Evolutionary conservation across 2,113 vertebrate species (phyloP), one percentile per base, ranked within the genome.

Genomic region (Orycteropus afer): DNA sequence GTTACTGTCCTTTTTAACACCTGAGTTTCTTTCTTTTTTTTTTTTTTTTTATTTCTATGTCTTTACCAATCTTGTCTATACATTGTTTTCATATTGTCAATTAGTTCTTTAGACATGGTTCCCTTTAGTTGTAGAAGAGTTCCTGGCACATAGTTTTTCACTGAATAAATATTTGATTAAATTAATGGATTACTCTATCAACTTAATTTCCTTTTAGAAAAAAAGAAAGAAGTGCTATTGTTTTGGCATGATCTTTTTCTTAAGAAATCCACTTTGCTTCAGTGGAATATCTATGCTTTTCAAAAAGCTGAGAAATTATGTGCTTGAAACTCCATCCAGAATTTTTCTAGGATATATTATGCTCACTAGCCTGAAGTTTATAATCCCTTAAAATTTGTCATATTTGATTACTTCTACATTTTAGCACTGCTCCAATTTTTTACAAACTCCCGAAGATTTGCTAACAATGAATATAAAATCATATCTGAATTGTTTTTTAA

Each of bases 361-460:
- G 47, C n/a, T 53, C 69, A 34, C 29, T 42, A 47, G 40, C 73
- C n/a, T 92, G 63, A 89, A 40, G 13, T 63, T 90, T 82, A 53
- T 74, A 92, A 83, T 45, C 40, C 40, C 69, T 84, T 90, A 90
- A 73, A 92, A 69, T 87, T 84, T 87, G 63, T n/a, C 40, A 22
- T 71, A 53, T 18, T 45, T 92, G 32, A 86, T 94, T 90, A 53
- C 51, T 63, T 95, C n/a, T 79, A 27, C 6, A 9, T 82, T 83
- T 92, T 87, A 71, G 86, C 34, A 51, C 40, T 51, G 87, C 51
- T 88, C 42, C 53, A 7, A 63, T 92, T 65, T 18, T 45, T 71
- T 51, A 93, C 79, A 80, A 80, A 83, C 87, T 90, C 86, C 53
- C 76, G 18, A 29, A n/a, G 32, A 92, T 74, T 55, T 11, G 80